Conservation (phyloP, 2,797 vertebrate species). For the Huso huso region DNA sequence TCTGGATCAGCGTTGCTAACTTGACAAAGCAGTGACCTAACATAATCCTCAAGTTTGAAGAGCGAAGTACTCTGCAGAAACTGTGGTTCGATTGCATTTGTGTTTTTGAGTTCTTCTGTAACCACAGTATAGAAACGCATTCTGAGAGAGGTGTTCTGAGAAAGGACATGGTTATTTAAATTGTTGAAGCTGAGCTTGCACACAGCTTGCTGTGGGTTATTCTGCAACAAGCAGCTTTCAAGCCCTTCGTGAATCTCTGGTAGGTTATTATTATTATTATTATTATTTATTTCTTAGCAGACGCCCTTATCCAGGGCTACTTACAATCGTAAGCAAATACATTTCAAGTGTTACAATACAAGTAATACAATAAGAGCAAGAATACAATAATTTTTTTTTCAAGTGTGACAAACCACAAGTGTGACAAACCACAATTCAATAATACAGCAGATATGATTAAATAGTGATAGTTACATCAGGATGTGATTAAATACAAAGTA, state of each 20-base stretch:
- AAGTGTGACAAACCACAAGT: too few relatives aligned
- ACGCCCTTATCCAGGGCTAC: too few relatives aligned
- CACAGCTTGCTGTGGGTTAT: conserved; percentile 67
- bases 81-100: conserved; percentile 4
- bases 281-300: too few relatives aligned
- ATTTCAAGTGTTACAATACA: too few relatives aligned
- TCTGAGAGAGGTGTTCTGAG: conserved; percentile 52
- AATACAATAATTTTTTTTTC: too few relatives aligned
- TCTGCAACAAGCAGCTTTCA: conserved; percentile 52
- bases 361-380: too few relatives aligned
- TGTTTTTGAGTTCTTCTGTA: conserved; percentile 35
- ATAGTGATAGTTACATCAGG: too few relatives aligned
- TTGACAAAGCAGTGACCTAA: conserved; percentile 56
- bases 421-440: too few relatives aligned
- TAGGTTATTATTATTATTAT: too few relatives aligned
- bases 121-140: conserved; percentile 51
- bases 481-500: too few relatives aligned
- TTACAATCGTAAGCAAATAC: too few relatives aligned
- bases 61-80: conserved; percentile 12
- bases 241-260: conserved; percentile 62
- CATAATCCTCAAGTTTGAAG: conserved; percentile 41
- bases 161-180: conserved; percentile 48
- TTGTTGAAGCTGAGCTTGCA: conserved; percentile 64
- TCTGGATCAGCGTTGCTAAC: conserved; percentile 41
- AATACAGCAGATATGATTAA: too few relatives aligned